Base-by-base conservation (phyloP, 2,888 invertebrate species). In the Pachydiplax longipennis region DNA sequence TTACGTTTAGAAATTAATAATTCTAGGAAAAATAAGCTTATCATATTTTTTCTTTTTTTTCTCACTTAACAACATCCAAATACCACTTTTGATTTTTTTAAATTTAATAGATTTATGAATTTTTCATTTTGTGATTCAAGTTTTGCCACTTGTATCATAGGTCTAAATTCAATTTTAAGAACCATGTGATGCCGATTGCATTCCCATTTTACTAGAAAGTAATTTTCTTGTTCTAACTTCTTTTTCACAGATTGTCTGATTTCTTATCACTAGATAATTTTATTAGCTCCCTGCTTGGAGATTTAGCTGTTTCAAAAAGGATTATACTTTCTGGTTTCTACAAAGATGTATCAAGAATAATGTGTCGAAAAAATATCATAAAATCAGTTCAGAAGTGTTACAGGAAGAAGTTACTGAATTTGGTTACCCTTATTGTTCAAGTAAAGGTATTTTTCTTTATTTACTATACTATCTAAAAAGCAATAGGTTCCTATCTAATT, bases 361-460 rank as follows among this genome's bases (percentile, higher is more conserved):
- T 73, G 3, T 3, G 12, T 31, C 2, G 15, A 31, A 25, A 31
- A 31, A 8, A 31, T 53, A 13, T 31, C 61, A 35, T 22, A 25
- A 13, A 95, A 90, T 92, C 93, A 87, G 93, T 95, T 58, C 90
- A 91, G 53, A 93, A 92, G 94, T 40, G n/a, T 15, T 81, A 37
- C 48, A n/a, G 25, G 18, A 82, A 65, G 83, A 40, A 44, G 4
- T 31, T 48, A 35, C 37, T 22, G 2, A 10, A n/a, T n/a, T 61
- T 48, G 25, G 25, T 37, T 44, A 25, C n/a, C 25, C 25, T 90
- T 13, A 58, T 65, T 15, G 40, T 83, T 81, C 18, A 91, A 44
- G 48, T 18, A 5, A 58, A 80, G 80, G 65, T 91, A 65, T 73
- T 37, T 90, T 61, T 82, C 18, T 73, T n/a, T 37, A 81, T 25